Evolutionary conservation across 2,888 invertebrate genomes (phyloP), one percentile per base, ranked within the genome.

Genomic region (Digitonthophagus gazella): DNA sequence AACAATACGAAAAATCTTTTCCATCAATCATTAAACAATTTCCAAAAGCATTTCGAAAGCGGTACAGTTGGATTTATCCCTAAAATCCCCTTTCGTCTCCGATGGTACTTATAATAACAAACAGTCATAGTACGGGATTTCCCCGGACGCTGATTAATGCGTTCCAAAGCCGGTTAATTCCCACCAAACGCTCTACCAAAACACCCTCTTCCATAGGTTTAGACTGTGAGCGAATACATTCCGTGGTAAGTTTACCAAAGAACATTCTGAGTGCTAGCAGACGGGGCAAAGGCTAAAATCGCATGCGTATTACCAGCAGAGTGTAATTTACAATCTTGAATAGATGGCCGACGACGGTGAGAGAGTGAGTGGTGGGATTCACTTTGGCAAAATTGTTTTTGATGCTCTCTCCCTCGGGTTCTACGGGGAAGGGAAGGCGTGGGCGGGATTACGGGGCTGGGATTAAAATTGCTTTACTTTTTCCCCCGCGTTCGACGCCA

Each of bases 151-250:
- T 88, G 88, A 88, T 88, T 88, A 88, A 89, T 88, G 88, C 85
- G 87, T 87, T 86, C 87, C 87, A 86, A 87, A 89, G 88, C 88
- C 83, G 83, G 83, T 85, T 86, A 87, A 87, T 87, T 85, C 87
- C 86, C 82, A 85, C 85, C 83, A 85, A 86, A 87, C 86, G 85
- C 86, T 84, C 83, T 81, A 79, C 81, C 82, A 82, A 83, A 83
- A 83, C 83, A 55, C 56, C 55, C 69, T 67, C 61, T 18, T 15
- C 57, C 19, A 14, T 20, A 18, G 5, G 19, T 15, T 20, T 65
- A 67, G 55, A 55, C 68, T 64, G 56, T 68, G 71, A 71, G 68
- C 61, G 64, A 71, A 68, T 67, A 69, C 68, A 16, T 6, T 8
- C 16, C 55, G 19, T 55, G 54, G 19, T 5, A 1, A 6, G 28